phyloP scores from a whole-genome alignment of 1,140 invertebrate genomes.

The Aradophagus sp. region DNA sequence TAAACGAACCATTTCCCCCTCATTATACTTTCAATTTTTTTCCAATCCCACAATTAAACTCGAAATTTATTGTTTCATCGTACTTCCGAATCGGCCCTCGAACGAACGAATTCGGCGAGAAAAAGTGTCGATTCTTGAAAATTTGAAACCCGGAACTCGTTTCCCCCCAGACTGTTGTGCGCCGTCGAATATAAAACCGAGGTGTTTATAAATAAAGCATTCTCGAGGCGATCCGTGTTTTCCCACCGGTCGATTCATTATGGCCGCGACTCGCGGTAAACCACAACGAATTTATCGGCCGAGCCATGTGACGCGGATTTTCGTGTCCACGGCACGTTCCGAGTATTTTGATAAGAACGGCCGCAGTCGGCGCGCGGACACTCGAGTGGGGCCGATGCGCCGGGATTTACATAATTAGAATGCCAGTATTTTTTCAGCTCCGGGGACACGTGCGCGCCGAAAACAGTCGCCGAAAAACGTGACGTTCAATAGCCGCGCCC shows the following conservation, averaged over 20 bases:
- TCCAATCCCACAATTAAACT: too few relatives aligned
- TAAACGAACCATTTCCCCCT: too few relatives aligned
- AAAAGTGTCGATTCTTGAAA: too few relatives aligned
- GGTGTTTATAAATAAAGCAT: conserved; percentile 37
- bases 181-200: too few relatives aligned
- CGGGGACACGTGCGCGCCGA: conserved; percentile 36
- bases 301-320: conserved; percentile 40
- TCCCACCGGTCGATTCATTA: conserved; percentile 22
- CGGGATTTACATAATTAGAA: conserved; percentile 54
- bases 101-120: too few relatives aligned
- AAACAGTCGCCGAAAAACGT: conserved; percentile 41
- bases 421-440: conserved; percentile 43
- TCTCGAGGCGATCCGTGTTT: conserved; percentile 16
- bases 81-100: too few relatives aligned
- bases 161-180: too few relatives aligned
- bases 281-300: conserved; percentile 35
- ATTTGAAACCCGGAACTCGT: too few relatives aligned
- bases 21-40: too few relatives aligned
- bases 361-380: background rate
- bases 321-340: conserved; percentile 39
- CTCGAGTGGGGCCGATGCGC: conserved; percentile 32
- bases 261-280: conserved; percentile 35
- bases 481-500: conserved; percentile 15
- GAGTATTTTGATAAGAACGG: conserved; percentile 50
- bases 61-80: too few relatives aligned